A percentile compares a stretch with the other conserved stretches of the same genome.
Evolutionary conservation across 2,888 invertebrate species (phyloP).

Genomic region (Anaspis maculata): DNA sequence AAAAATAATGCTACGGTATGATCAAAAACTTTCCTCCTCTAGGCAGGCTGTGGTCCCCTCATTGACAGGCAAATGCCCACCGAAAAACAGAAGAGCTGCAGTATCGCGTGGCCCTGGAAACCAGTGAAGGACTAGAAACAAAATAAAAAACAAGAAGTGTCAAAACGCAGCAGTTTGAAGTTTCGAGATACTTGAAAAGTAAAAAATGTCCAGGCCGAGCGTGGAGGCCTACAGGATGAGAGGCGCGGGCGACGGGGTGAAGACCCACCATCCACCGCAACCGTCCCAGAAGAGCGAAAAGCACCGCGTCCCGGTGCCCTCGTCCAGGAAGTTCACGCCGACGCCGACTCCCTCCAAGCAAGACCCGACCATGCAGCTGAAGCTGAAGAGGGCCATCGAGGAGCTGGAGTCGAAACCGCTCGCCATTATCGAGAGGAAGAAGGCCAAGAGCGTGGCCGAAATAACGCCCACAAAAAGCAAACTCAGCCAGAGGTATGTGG

Average conservation of each 20-base stretch:
- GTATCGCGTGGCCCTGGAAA: no score
- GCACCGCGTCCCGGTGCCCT: conserved; percentile 28
- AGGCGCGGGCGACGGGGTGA: conserved; percentile 30
- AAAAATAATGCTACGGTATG: no score
- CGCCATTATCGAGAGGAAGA: conserved; percentile 5
- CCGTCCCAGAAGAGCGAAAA: conserved; percentile 9
- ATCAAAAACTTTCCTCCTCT: no score
- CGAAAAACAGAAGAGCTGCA: no score
- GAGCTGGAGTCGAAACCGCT: conserved; percentile 3
- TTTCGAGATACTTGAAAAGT: no score
- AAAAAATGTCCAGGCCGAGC: no score
- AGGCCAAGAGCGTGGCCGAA: conserved; percentile 27
- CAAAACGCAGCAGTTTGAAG: no score
- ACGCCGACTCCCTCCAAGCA: conserved; percentile 18
- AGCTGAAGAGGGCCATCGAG: conserved; percentile 18
- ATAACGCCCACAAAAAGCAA: conserved; percentile 29
- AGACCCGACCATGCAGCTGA: conserved; percentile 20
- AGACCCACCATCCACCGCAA: conserved; percentile 6
- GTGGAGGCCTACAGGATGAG: conserved; percentile 10
- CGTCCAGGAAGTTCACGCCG: conserved; percentile 28
- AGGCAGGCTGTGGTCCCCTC: no score
- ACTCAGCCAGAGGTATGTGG: background rate
- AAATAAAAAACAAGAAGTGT: no score
- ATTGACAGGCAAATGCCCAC: no score
- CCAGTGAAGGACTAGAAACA: no score